Percentiles rank a stretch among this genome's conserved stretches.
Conservation (phyloP, 1,140 invertebrate genomes). For the Lucilia cuprina region DNA sequence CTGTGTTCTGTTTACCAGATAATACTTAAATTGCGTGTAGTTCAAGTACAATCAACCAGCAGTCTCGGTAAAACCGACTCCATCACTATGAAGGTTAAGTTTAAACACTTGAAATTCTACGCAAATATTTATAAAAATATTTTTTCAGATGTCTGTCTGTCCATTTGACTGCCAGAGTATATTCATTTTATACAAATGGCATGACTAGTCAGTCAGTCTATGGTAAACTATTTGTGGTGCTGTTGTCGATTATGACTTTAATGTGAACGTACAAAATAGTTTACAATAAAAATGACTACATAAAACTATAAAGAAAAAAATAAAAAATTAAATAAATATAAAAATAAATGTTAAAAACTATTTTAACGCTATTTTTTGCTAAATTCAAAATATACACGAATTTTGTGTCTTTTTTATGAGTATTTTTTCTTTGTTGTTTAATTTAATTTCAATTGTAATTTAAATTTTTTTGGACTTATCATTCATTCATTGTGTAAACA, state of each 20-base stretch:
- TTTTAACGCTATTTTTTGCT: not conserved
- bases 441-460: not conserved
- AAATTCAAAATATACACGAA: not conserved
- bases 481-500: not conserved
- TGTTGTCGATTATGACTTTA: not conserved
- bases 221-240: not conserved
- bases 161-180: no score
- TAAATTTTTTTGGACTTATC: not conserved
- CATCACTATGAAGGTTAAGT: conserved; percentile 12
- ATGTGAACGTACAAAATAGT: not conserved
- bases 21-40: not conserved
- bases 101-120: conserved; percentile 29
- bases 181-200: not conserved
- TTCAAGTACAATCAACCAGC: not conserved
- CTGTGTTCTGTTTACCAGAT: not conserved
- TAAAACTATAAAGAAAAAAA: not conserved
- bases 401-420: not conserved
- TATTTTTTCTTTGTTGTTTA: not conserved
- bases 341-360: not conserved
- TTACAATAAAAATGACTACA: no score
- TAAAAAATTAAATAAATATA: not conserved
- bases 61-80: not conserved
- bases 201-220: not conserved
- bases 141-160: no score
- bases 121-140: conserved; percentile 1